Conservation (phyloP, 2,797 vertebrate genomes). For the Graptemys geographica region DNA sequence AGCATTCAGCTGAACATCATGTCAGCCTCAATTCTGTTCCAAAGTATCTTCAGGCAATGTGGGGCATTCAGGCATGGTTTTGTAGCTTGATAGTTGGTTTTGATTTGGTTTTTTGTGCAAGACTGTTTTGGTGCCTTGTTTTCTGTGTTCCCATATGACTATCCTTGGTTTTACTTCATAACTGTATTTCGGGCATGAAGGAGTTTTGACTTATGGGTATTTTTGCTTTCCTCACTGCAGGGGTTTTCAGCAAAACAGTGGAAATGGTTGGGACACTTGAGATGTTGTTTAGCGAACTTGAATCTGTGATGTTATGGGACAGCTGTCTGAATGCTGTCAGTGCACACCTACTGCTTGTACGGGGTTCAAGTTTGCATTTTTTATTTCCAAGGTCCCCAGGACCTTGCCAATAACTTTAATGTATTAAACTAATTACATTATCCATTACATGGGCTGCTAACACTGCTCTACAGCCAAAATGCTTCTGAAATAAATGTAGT, state of each 20-base stretch:
- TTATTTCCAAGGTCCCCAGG: not conserved
- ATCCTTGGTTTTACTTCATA: not conserved
- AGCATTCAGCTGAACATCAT: not conserved
- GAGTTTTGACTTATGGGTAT: not conserved
- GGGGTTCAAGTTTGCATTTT: not conserved
- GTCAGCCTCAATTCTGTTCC: rapidly evolving
- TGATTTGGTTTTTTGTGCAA: not conserved
- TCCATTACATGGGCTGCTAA: not conserved
- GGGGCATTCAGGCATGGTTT: not conserved
- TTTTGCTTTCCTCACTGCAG: not conserved
- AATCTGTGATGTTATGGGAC: rapidly evolving
- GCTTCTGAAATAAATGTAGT: too few species aligned
- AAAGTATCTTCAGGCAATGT: rapidly evolving
- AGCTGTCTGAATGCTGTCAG: not conserved
- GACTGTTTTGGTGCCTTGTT: not conserved
- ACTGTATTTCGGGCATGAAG: not conserved
- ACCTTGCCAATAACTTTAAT: not conserved
- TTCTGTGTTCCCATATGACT: not conserved
- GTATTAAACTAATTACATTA: not conserved
- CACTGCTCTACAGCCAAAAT: too few species aligned
- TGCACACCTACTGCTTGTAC: not conserved
- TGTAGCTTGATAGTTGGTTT: not conserved
- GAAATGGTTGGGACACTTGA: not conserved
- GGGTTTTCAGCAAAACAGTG: not conserved
- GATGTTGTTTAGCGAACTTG: not conserved